Percentiles rank a stretch among this genome's conserved stretches.
Evolutionary conservation across 1,140 invertebrate genomes (phyloP).

Genomic region (Drosophila nigromelanica): DNA sequence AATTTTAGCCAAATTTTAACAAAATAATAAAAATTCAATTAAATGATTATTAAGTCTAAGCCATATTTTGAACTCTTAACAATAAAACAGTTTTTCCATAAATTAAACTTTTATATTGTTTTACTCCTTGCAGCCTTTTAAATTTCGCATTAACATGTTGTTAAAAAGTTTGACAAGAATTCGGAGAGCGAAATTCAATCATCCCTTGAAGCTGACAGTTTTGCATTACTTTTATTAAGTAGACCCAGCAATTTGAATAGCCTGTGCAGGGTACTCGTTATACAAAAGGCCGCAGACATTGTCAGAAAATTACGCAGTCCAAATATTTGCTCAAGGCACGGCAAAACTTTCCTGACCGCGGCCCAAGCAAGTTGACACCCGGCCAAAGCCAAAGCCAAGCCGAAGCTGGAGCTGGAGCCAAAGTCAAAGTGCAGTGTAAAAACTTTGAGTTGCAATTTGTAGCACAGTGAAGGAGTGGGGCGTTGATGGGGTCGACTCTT

Average conservation of each 20-base stretch:
- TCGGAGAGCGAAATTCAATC: slow-evolving; percentile 26
- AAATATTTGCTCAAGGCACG: slow-evolving; percentile 67
- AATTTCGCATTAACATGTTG: not conserved
- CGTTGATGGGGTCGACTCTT: slow-evolving; percentile 18
- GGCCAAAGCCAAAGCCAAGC: slow-evolving; percentile 44
- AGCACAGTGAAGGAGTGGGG: slow-evolving; percentile 19
- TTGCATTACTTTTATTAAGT: slow-evolving; percentile 15
- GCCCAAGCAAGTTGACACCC: slow-evolving; percentile 70
- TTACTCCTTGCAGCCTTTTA: no score
- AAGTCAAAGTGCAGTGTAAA: slow-evolving; percentile 72
- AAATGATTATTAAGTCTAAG: no score
- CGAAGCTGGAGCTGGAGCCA: slow-evolving; percentile 38
- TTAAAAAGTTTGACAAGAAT: not conserved
- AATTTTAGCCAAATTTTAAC: no score
- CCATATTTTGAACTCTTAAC: no score
- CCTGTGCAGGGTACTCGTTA: slow-evolving; percentile 20
- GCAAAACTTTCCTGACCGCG: slow-evolving; percentile 68
- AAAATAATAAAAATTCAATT: no score
- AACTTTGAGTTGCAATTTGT: slow-evolving; percentile 77
- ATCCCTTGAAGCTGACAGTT: slow-evolving; percentile 4
- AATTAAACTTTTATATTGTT: no score
- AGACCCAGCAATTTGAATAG: slow-evolving; percentile 3
- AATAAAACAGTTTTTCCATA: no score
- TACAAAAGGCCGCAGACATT: slow-evolving; percentile 55
- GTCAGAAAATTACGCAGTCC: slow-evolving; percentile 70